Conservation (phyloP, 2,888 invertebrate species). For the Brenthis hecate region DNA sequence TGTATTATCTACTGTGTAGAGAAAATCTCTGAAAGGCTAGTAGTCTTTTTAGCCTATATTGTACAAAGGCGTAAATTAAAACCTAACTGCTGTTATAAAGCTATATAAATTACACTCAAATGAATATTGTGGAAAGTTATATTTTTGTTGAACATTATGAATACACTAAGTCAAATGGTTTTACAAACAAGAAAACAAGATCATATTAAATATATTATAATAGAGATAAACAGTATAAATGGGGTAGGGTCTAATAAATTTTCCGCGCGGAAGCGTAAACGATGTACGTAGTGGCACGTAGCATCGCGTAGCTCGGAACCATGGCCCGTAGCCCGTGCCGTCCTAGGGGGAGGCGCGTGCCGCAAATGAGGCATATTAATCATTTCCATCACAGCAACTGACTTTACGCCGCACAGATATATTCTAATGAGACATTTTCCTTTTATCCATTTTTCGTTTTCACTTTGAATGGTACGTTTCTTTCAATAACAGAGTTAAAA, state of each 20-base stretch:
- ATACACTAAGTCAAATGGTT: background rate
- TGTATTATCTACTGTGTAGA: conserved; percentile 11
- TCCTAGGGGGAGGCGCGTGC: conserved; percentile 57
- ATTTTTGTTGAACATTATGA: background rate
- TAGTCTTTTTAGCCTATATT: conserved; percentile 28
- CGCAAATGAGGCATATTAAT: conserved; percentile 81
- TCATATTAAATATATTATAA: conserved; percentile 68
- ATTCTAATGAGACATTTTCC: conserved; percentile 61
- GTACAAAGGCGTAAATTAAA: conserved; percentile 37
- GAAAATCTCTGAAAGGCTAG: conserved; percentile 26
- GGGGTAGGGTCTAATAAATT: conserved; percentile 78
- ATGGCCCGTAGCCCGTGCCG: conserved; percentile 54
- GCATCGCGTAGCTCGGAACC: conserved; percentile 54
- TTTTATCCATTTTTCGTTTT: conserved; percentile 33
- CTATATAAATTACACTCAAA: conserved; percentile 15
- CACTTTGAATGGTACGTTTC: background rate
- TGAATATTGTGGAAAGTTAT: conserved; percentile 11
- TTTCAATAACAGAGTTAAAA: too few species aligned
- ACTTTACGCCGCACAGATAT: conserved; percentile 76
- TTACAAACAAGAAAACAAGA: conserved; percentile 35
- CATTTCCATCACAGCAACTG: conserved; percentile 76
- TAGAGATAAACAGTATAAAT: conserved; percentile 78
- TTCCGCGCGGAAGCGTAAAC: conserved; percentile 76
- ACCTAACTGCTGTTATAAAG: conserved; percentile 29
- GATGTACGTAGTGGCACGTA: conserved; percentile 77